Evolutionary conservation across 2,888 invertebrate genomes (phyloP).

Genomic region (Agrotis puta): DNA sequence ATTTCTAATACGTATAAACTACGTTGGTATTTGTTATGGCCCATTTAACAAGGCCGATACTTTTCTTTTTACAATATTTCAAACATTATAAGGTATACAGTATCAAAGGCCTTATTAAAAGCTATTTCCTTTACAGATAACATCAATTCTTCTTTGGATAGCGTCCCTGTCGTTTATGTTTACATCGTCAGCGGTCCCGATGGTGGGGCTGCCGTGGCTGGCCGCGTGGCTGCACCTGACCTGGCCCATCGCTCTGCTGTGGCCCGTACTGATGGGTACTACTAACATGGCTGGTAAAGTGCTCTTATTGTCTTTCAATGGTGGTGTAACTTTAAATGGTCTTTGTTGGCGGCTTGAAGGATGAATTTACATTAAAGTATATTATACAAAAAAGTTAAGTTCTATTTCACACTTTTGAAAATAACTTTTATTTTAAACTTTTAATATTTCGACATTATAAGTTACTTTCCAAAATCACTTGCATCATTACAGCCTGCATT

Average conservation of each 20-base stretch:
- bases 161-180: conserved; percentile 70
- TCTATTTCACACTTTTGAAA: no score
- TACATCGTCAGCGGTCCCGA: conserved; percentile 65
- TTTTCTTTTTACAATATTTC: not conserved
- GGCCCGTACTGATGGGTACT: conserved; percentile 81
- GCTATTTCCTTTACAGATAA: conserved; percentile 59
- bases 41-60: no score
- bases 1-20: not conserved
- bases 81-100: not conserved
- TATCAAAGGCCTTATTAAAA: conserved; percentile 34
- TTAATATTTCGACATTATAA: no score
- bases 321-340: no score
- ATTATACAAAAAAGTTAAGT: no score
- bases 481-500: no score
- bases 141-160: conserved; percentile 72
- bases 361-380: not conserved
- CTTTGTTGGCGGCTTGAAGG: no score
- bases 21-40: not conserved
- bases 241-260: conserved; percentile 80
- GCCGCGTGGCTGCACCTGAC: conserved; percentile 76
- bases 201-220: conserved; percentile 74
- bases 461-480: no score
- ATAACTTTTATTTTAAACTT: no score
- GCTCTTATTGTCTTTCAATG: conserved; percentile 10
- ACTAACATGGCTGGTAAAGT: conserved; percentile 77